Conservation (phyloP, 2,888 invertebrate species). For the Bembecia ichneumoniformis region DNA sequence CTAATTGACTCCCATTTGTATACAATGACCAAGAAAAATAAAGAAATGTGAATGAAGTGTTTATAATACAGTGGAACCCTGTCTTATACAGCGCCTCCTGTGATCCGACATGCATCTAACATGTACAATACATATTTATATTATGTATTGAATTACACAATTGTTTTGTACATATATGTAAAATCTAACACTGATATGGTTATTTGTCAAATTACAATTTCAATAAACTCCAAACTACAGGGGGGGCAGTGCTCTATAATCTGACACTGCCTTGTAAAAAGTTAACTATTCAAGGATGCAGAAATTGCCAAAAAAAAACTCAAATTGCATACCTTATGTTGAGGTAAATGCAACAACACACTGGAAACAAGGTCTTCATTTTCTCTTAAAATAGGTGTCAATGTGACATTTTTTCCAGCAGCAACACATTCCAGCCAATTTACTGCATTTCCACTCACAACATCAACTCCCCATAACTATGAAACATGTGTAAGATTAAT, state of each 20-base stretch:
- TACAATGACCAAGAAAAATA: too few relatives aligned
- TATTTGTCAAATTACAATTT: background rate
- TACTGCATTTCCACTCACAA: constrained; percentile 65
- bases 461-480: constrained; percentile 65
- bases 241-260: too few relatives aligned
- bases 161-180: too few relatives aligned
- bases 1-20: too few relatives aligned
- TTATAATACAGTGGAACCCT: too few relatives aligned
- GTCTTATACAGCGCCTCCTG: too few relatives aligned
- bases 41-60: too few relatives aligned
- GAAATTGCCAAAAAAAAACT: background rate
- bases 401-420: constrained; percentile 54
- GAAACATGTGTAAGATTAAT: constrained; percentile 15
- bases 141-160: too few relatives aligned
- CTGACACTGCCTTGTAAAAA: background rate
- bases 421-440: constrained; percentile 74
- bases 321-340: constrained; percentile 46
- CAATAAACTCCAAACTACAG: too few relatives aligned
- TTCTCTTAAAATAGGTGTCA: constrained; percentile 59
- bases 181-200: too few relatives aligned
- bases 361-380: constrained; percentile 58
- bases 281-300: constrained; percentile 1
- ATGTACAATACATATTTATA: too few relatives aligned
- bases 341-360: constrained; percentile 57
- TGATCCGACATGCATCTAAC: too few relatives aligned